Base-by-base conservation (phyloP, 2,888 invertebrate genomes). In the Ophioninae sp. region DNA sequence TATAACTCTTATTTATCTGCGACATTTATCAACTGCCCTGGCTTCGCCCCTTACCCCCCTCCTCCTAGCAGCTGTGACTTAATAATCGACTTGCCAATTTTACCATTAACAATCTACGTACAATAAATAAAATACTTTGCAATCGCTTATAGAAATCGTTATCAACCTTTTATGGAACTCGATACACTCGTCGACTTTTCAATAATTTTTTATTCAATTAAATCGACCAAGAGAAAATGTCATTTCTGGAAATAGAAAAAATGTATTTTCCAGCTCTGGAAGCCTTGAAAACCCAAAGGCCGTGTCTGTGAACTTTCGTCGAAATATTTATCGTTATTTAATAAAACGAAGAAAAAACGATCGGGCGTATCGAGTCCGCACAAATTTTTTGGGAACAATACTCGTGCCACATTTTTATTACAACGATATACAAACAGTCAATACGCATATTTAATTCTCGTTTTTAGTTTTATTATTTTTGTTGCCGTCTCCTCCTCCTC, bases 391-490 rank as follows among this genome's bases (percentile, higher is more conserved):
- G 84, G 84, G 83, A 86, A 82, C 87, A 89, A 88, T 81, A 86
- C 84, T 87, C 88, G 84, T 86, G 85, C 85, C 87, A 87, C 88
- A 88, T 56, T 64, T 69, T 69, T 44, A 76, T 90, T 89, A 90
- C 88, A 89, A 90, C 87, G 87, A 89, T 90, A 90, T 90, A 90
- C 87, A 90, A 90, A 91, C 89, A 90, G 89, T 89, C 87, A 88
- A 81, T 89, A 87, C 86, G 82, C 80, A 86, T 82, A 79, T 68
- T 59, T 61, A 51, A 51, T 17, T 51, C 17, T 51, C 51, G 74
- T 69, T 39, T 74, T 74, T 56, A 56, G 10, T 59, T 63, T 79
- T 39, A 85, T 74, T 30, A 44, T 23, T 79, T 76, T 67, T 67
- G 59, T 37, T 79, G 65, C 37, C 17, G 68, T 63, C 41, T 63